Base-by-base conservation (phyloP, 92 coral and sea anemone genomes). In the Bergia sp. region DNA sequence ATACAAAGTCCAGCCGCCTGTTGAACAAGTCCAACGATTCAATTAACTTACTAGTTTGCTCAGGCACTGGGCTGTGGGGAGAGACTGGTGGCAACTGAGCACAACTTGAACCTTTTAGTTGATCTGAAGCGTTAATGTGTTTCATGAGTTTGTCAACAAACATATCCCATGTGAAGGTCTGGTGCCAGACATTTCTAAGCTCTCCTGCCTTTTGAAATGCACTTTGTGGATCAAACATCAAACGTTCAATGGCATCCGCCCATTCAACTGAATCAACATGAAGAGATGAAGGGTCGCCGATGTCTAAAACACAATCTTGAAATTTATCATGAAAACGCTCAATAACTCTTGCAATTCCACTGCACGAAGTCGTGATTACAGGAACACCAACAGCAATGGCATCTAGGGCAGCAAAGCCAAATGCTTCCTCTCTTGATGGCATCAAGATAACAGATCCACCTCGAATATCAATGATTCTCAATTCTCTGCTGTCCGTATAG, bases 331-430 rank as follows among this genome's bases (percentile, higher is more conserved):
- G 53, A 43, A 90, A 80, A n/a, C 79, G 66, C 69, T 86, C 38
- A 42, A 90, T 90, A 39, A 85, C 76, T 43, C 49, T 16, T 18
- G 92, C 92, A 58, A 90, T 82, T 10, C 92, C 92, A 73, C 92
- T 90, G 53, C 83, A 75, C 15, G 92, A 38, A 29, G 87, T 80
- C 18, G 65, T 86, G 3, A 90, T 42, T 21, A 86, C 65, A 37
- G 92, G 92, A 66, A 90, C 86, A 5, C 90, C 92, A 41, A 74
- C 85, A 37, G 92, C 92, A 80, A 90, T 86, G 53, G 92, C 92
- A 73, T 90, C 92, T 38, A 90, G 67, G 39, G 90, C 90, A 49
- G 82, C 79, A 50, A 90, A 86, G 21, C 90, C 92, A 90, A 90
- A 90, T 72, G 92, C 85, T 39, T 86, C 90, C 4, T 73, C 57